These are phyloP conservation scores for Apotomis betuletana DNA, from an alignment of 2,888 invertebrate genomes.

Conservation along the genomic window DNA sequence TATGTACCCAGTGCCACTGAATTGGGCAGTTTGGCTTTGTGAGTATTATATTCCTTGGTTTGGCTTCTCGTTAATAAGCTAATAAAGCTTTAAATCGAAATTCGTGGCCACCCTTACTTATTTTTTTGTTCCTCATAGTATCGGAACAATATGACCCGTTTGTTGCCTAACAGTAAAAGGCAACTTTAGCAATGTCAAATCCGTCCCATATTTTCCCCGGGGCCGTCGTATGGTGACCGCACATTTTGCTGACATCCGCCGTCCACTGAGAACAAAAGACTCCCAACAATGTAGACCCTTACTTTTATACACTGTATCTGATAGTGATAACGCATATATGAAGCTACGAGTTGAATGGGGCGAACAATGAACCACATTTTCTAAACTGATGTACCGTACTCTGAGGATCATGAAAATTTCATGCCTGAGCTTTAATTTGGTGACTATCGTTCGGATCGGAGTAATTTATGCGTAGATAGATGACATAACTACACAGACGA, in stretches of 20 bases:
- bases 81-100: neutral
- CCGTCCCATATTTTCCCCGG: conserved; percentile 49
- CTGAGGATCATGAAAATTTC: conserved; percentile 10
- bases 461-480: conserved; percentile 29
- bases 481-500: conserved; percentile 8
- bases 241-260: conserved; percentile 55
- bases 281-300: conserved; percentile 51
- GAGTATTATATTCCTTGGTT: no score
- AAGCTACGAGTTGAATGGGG: conserved; percentile 34
- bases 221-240: conserved; percentile 53
- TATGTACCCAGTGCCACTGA: no score
- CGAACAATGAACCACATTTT: conserved; percentile 32
- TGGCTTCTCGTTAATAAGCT: neutral
- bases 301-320: conserved; percentile 52
- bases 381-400: conserved; percentile 27
- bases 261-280: conserved; percentile 56
- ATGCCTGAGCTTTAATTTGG: conserved; percentile 2
- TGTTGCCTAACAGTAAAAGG: neutral
- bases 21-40: neutral
- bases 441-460: neutral
- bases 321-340: conserved; percentile 44
- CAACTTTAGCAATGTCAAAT: conserved; percentile 23
- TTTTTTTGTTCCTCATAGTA: neutral
- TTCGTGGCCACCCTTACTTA: neutral
- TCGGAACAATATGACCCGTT: neutral